Evolutionary conservation across 2,888 invertebrate species (phyloP).

Genomic region (Tenthredo livida): DNA sequence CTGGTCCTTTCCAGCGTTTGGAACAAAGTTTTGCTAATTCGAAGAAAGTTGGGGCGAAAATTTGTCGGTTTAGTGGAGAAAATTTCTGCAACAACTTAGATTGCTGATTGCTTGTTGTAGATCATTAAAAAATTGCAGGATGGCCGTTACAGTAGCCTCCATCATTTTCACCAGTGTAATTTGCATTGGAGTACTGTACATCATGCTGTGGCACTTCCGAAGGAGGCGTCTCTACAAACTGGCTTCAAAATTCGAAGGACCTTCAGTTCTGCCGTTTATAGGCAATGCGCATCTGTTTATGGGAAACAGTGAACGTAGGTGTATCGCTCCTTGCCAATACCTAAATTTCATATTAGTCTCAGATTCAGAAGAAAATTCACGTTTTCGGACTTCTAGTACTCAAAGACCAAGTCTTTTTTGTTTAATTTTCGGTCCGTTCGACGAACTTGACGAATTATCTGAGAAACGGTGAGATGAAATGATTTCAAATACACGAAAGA

Average conservation of each 20-base stretch:
- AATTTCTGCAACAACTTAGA: too few species aligned
- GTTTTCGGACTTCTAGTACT: conserved; percentile 78
- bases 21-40: too few species aligned
- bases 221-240: not conserved
- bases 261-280: not conserved
- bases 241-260: not conserved
- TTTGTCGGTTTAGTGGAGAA: too few species aligned
- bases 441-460: too few species aligned
- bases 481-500: too few species aligned
- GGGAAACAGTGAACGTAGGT: not conserved
- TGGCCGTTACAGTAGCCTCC: not conserved
- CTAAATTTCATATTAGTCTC: conserved; percentile 63
- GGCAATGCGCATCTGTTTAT: not conserved
- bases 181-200: not conserved
- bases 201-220: not conserved
- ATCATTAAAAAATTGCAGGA: not conserved
- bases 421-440: too few species aligned
- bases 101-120: not conserved
- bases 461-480: too few species aligned
- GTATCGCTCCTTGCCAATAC: too few species aligned
- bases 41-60: too few species aligned
- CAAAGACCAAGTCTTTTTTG: conserved; percentile 83
- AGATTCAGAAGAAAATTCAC: conserved; percentile 74
- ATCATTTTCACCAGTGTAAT: not conserved
- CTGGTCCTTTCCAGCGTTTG: too few species aligned